Evolutionary conservation across 2,113 vertebrate genomes (phyloP).

Genomic region (Ranitomeya imitator): DNA sequence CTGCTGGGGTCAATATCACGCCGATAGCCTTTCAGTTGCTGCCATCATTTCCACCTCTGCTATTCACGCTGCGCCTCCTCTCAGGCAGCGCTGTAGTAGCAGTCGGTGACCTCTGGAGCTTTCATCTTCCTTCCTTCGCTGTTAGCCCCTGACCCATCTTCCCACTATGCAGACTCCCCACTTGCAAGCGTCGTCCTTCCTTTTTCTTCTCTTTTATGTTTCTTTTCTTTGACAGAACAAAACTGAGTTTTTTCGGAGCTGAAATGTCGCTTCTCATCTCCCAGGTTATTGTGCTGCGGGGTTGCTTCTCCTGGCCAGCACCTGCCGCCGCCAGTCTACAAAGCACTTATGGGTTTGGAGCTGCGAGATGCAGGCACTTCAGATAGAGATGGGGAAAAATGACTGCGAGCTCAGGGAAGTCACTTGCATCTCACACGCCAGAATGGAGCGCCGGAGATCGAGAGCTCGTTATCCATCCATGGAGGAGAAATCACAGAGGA

Average conservation of each 20-base stretch:
- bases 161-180: slow-evolving; percentile 60
- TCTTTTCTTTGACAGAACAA: neutral
- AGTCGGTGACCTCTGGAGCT: neutral
- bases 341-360: neutral
- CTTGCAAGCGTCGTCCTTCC: neutral
- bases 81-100: neutral
- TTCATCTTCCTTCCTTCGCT: slow-evolving; percentile 17
- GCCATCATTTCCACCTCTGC: neutral
- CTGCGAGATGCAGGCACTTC: neutral
- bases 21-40: too few relatives aligned
- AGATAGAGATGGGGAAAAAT: neutral
- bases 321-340: neutral
- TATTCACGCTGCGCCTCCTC: neutral
- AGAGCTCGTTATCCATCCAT: neutral
- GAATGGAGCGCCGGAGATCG: neutral
- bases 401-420: neutral
- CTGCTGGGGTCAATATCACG: neutral
- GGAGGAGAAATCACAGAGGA: neutral
- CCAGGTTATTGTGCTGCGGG: neutral
- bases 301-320: neutral
- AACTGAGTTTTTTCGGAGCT: neutral
- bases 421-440: neutral
- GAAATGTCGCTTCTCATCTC: slow-evolving; percentile 31
- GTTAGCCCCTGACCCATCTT: slow-evolving; percentile 59
- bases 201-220: neutral